Percentiles rank a stretch among this genome's conserved stretches.
phyloP scores from a whole-genome alignment of 2,888 invertebrate genomes.

The Gastracanthus pulcherrimus region DNA sequence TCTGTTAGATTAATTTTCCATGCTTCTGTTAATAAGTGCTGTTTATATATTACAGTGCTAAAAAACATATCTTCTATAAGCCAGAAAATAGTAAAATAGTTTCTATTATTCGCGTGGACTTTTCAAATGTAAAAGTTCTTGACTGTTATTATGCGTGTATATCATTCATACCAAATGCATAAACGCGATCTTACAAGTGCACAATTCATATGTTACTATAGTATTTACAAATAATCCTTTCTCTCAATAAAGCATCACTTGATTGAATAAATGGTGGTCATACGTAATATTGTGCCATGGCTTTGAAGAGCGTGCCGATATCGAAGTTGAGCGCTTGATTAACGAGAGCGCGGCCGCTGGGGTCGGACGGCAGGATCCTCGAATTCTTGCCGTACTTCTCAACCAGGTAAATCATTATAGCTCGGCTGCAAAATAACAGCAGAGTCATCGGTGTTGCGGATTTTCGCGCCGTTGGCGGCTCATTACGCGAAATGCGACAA shows the following conservation, averaged over 20 bases:
- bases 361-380: constrained; percentile 76
- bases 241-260: too few species aligned
- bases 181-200: too few species aligned
- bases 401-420: constrained; percentile 77
- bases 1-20: too few species aligned
- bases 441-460: background rate
- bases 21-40: too few species aligned
- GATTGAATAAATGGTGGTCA: constrained; percentile 73
- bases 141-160: too few species aligned
- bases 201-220: background rate
- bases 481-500: background rate
- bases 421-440: constrained; percentile 76
- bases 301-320: constrained; percentile 74
- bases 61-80: too few species aligned
- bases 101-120: too few species aligned
- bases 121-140: too few species aligned
- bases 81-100: too few species aligned
- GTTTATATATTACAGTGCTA: too few species aligned
- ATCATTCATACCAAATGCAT: too few species aligned
- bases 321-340: constrained; percentile 77
- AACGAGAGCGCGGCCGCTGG: constrained; percentile 75
- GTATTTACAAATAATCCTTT: background rate
- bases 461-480: background rate
- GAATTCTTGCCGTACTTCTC: constrained; percentile 77
- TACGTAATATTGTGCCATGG: constrained; percentile 76